Base-by-base conservation (phyloP, 2,113 vertebrate species). In the Pygathrix nemaeus region DNA sequence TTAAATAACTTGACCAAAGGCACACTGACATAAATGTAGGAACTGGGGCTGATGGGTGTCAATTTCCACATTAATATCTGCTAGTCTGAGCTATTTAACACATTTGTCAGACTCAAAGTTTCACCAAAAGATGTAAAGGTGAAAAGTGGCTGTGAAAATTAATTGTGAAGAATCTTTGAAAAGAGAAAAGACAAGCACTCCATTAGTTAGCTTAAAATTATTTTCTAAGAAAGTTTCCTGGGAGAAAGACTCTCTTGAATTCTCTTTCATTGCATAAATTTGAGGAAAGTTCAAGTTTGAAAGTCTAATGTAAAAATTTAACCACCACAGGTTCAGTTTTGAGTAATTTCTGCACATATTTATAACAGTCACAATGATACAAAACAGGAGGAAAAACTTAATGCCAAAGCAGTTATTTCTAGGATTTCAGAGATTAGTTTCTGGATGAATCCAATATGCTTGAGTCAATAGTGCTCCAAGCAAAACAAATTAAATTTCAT, bases 401-500 rank as follows among this genome's bases (percentile, higher is more conserved):
- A 95, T 73, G 27, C 21, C 68, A 84, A 92, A 88, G 35, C 3
- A 89, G 50, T 52, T 92, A 64, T 93, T 87, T 88, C 73, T 48
- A 95, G 30, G 64, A 25, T 81, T 93, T 94, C 14, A 64, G 52
- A 94, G 79, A 94, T 95, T 79, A 92, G 59, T 52, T 96, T 85
- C 88, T 8, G 12, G 25, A 45, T 90, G 20, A 83, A 94, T 94
- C 21, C 20, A 86, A 57, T 82, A 79, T 93, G 17, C 10, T 88
- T 61, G n/a, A 86, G 3, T n/a, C 68, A 94, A 86, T 70, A 95
- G n/a, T 52, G 2, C 43, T 92, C 32, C 35, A 23, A 90, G 88
- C 48, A 83, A 96, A 97, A 79, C 92, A 97, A 91, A 94, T 94
- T 97, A 96, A 90, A 90, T 97, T 95, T 73, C 35, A 93, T 86